Base-by-base conservation (phyloP, 2,113 vertebrate genomes). In the Gopherus flavomarginatus region DNA sequence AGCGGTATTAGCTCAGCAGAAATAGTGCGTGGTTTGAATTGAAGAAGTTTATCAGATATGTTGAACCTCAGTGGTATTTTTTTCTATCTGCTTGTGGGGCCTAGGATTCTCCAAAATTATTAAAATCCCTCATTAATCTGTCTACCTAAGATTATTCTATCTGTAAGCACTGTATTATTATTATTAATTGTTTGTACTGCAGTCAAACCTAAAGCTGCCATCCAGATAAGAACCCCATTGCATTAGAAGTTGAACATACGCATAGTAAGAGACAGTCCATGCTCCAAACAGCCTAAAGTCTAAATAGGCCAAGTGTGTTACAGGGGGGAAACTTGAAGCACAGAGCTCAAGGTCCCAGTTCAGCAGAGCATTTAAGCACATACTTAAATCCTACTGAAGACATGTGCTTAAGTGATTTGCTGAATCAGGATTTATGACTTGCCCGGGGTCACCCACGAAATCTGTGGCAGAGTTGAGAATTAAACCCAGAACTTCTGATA, bases 401-500 rank as follows among this genome's bases (percentile, higher is more conserved):
- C 27, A 52, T 44, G 0, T 17, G 0, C 11, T 13, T 52, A 16
- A 26, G 44, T 12, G 35, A 44, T 29, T 13, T 2, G n/a, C 56
- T 44, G 56, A 38, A 4, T 13, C 8, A 75, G 22, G 44, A 5
- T 47, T 72, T 78, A 27, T 35, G 54, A 21, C 31, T 3, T 86
- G 19, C 19, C 86, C 19, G 1, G 27, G 21, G 38, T 85, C 31
- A 3, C 16, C 17, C 10, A 1, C 42, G 19, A 29, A n/a, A 12
- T 0, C 3, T 0, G 7, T 42, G 80, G 38, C n/a, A 72, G 19
- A 38, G n/a, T 22, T 38, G 65, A 19, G 21, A 72, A 38, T 22
- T 72, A n/a, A 38, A 38, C 17, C 17, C 65, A 38, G 35, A 72
- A 72, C 19, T 72, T n/a, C 16, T 69, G 35, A 69, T 69, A n/a